These are phyloP conservation scores for Dunckerocampus dactyliophorus DNA, from an alignment of 2,113 vertebrate species.

Conservation along the genomic window DNA sequence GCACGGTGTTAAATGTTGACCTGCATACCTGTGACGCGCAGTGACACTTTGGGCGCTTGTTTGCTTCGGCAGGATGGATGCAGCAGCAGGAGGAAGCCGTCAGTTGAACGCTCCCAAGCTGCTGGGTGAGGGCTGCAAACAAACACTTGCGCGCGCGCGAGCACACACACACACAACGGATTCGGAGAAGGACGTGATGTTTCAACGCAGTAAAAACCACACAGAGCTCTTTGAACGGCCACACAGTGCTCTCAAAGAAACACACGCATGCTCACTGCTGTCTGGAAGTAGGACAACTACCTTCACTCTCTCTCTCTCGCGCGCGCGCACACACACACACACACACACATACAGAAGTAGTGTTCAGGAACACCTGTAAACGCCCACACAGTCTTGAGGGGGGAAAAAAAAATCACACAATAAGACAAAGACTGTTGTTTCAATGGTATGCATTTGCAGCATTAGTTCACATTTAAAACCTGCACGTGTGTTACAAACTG, in stretches of 20 bases:
- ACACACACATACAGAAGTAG: background rate
- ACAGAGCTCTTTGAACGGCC: background rate
- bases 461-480: background rate
- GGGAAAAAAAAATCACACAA: background rate
- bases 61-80: conserved; percentile 39
- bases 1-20: background rate
- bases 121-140: conserved; percentile 43
- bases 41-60: conserved; percentile 33
- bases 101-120: conserved; percentile 42
- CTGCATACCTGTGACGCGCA: conserved; percentile 42
- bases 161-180: background rate
- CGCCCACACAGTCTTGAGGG: conserved; percentile 2
- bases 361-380: conserved; percentile 12
- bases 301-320: background rate
- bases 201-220: background rate
- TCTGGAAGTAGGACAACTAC: background rate
- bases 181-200: conserved; percentile 15
- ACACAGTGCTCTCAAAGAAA: conserved; percentile 1
- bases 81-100: conserved; percentile 53
- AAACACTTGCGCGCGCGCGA: conserved; percentile 26
- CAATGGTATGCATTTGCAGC: background rate
- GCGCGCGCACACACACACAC: background rate
- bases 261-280: background rate
- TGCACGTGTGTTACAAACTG: too few species aligned
- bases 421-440: conserved; percentile 5